Base-by-base conservation (phyloP, 2,888 invertebrate genomes). In the Idaea straminata region DNA sequence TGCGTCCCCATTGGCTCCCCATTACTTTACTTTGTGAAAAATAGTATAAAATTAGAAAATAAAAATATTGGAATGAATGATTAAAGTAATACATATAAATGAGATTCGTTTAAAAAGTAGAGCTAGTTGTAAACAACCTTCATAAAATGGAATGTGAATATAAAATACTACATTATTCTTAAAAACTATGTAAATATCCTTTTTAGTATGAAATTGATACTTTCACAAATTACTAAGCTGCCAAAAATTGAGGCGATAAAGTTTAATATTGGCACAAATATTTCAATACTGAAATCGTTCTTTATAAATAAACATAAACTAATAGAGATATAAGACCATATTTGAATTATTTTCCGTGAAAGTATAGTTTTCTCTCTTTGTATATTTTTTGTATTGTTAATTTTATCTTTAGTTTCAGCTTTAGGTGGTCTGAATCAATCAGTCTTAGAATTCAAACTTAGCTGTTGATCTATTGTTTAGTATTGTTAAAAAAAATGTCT, bases 71-170 rank as follows among this genome's bases (percentile, higher is more conserved):
- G 15, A 35, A 25, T 62, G 62, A 62, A 62, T 57, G 57, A 6
- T 47, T 6, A 7, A 47, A 13, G 13, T 47, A 25, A 13, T 47
- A 13, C 13, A 47, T 47, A 64, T 13, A 47, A 76, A 76, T 76
- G 77, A 77, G 77, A 77, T 76, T 77, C 66, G 70, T 74, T 66
- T 75, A 69, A 67, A 75, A 69, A 73, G 77, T 61, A 71, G 69
- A 77, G 70, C 69, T 68, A 65, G 66, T 65, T 70, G 67, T 70
- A 72, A 66, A 73, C 58, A 65, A 66, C 63, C 63, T 76, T 2
- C 69, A 68, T 34, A 69, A 34, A 72, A 71, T 73, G 74, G 70
- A 73, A 73, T 70, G 75, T 67, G 47, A 47, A 47, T 47, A 47
- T 47, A 47, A 47, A 47, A 47, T 7, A 47, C 47, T 47, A 47